phyloP scores from a whole-genome alignment of 1,140 invertebrate genomes.

The Eupeodes corollae region DNA sequence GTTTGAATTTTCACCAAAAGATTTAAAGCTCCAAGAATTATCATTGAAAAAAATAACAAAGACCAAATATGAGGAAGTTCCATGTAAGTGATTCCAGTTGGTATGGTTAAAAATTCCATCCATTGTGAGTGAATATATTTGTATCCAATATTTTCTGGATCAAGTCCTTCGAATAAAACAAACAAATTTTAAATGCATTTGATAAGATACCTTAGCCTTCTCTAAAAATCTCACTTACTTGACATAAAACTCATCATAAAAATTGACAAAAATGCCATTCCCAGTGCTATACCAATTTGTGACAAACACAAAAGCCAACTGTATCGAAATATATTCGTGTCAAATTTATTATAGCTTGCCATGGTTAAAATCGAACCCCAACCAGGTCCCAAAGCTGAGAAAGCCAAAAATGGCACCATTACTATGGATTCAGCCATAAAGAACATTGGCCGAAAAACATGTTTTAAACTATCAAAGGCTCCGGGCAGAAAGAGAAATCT shows the following conservation, averaged over 20 bases:
- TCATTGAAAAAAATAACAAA: conserved; percentile 24
- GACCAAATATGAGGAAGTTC: conserved; percentile 24
- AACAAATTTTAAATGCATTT: too few relatives aligned
- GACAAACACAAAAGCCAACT: conserved; percentile 28
- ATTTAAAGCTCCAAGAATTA: conserved; percentile 26
- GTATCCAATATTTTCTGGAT: too few relatives aligned
- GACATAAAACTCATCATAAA: conserved; percentile 4
- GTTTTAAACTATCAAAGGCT: conserved; percentile 47
- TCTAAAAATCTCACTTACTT: too few relatives aligned
- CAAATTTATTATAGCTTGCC: conserved; percentile 80
- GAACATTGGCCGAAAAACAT: conserved; percentile 1
- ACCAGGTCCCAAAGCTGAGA: conserved; percentile 73
- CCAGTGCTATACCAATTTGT: conserved; percentile 16
- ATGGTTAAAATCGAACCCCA: conserved; percentile 86
- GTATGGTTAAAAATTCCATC: conserved; percentile 28
- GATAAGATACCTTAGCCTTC: too few relatives aligned
- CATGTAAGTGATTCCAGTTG: conserved; percentile 23
- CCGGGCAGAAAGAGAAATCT: conserved; percentile 45
- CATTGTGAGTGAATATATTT: conserved; percentile 7
- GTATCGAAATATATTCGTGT: conserved; percentile 51
- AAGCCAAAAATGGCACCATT: conserved; percentile 11
- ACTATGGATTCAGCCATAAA: conserved; percentile 12
- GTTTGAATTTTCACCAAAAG: conserved; percentile 13
- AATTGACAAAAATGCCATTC: conserved; percentile 18
- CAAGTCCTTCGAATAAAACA: too few relatives aligned